Base-by-base conservation (phyloP, 1,140 invertebrate species). In the Drosophila sechellia region DNA sequence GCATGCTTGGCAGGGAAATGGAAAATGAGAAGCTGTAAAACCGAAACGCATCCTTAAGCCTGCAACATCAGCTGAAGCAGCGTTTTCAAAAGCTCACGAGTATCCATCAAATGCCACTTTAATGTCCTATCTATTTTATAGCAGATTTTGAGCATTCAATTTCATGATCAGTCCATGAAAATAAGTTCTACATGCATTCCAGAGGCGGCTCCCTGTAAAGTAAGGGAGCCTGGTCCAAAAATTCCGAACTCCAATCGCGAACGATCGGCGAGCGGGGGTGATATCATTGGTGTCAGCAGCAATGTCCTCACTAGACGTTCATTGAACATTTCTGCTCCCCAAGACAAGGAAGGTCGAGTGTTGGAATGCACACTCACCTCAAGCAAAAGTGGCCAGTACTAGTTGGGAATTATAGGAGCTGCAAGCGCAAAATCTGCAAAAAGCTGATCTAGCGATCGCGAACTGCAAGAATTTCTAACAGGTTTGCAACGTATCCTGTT, bases 311-410 rank as follows among this genome's bases (percentile, higher is more conserved):
- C 83, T 87, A 87, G 3, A 83, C 83, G 83, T 86, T 86, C 83
- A 86, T 86, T 87, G 83, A 43, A 77, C 84, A 86, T 89, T 86
- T 87, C 66, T 86, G 83, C 83, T 86, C 83, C 83, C 83, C 83
- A 86, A 86, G 83, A 86, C 83, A 86, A 86, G 83, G 83, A 86
- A 86, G 83, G 35, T 10, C 25, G 83, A 86, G 15, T 59, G 63
- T 4, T 27, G 42, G 48, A 6, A 52, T 15, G 13, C 22, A 0
- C 5, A 8, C 11, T 10, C 13, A 63, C 31, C 49, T 79, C 10
- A 52, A 42, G 17, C 37, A n/a, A 8, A 4, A 6, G 0, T 1
- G 1, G 59, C 22, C 5, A 22, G 25, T 83, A 89, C 55, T 40
- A 27, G 34, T 87, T 87, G 83, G n/a, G 83, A 87, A 87, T 89